Base-by-base conservation (phyloP, 2,797 vertebrate species). In the Allobates femoralis region DNA sequence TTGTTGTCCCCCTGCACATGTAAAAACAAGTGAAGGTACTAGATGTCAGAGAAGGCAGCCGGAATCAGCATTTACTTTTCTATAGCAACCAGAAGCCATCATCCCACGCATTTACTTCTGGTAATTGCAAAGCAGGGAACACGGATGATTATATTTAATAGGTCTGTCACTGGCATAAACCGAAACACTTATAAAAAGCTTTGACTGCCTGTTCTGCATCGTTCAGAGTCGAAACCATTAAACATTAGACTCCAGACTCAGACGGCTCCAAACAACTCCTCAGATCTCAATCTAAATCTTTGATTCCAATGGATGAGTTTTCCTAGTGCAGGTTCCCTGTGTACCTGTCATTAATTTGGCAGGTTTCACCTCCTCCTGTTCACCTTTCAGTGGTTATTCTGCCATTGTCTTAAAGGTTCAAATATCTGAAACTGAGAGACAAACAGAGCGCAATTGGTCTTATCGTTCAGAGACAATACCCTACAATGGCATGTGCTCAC, bases 71-170 rank as follows among this genome's bases (percentile, higher is more conserved):
- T 23, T 51, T 34, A 32, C 18, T 55, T 71, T 69, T 34, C 80
- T 71, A 82, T 82, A 56, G 62, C 64, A 82, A 82, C 80, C 56
- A 41, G 50, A 30, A 15, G 18, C 5, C 12, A 51, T n/a, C 37
- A 76, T 74, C 32, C 32, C 53, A 62, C 26, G 55, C 71, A 6
- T 30, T 67, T 50, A 53, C 80, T 26, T 32, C 66, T 82, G 30
- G 37, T 82, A 84, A 84, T 76, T 64, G 30, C 71, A 5, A 75
- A 34, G 37, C 55, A 41, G 19, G 56, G 32, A 64, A 30, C 5
- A 5, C 8, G 2, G 53, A 76, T 50, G 55, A 84, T 76, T 75
- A 53, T 62, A 84, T 76, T 62, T 62, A 84, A 84, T 82, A 28
- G 56, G 12, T 28, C 71, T 84, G 37, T 76, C 71, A 62, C 37